Evolutionary conservation across 2,888 invertebrate species (phyloP).

Genomic region (Opisthograptis luteolata): DNA sequence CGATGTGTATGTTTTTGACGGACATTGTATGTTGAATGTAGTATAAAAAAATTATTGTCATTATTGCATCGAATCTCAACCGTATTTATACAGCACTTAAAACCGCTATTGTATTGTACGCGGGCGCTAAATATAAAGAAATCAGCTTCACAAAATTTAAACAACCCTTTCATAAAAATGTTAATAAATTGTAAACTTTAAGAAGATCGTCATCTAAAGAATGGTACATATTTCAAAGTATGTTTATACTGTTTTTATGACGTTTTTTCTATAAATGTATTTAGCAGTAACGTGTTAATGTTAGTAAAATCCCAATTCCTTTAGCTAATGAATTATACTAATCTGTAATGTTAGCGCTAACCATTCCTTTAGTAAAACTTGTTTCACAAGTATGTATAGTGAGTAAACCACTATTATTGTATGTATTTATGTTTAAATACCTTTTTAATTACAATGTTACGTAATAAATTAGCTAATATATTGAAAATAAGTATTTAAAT

Average conservation of each 20-base stretch:
- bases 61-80: conserved; percentile 49
- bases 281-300: no score
- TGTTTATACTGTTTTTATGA: no score
- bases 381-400: conserved; percentile 33
- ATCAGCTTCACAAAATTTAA: neutral
- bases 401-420: conserved; percentile 19
- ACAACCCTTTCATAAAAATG: no score
- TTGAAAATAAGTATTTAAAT: conserved; percentile 31
- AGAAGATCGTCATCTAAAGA: no score
- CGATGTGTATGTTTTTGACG: conserved; percentile 25
- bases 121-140: no score
- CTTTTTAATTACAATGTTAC: conserved; percentile 26
- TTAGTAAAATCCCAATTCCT: conserved; percentile 23
- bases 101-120: no score
- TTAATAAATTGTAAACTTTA: no score
- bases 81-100: neutral
- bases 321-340: no score
- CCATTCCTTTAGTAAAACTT: conserved; percentile 51
- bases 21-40: conserved; percentile 25
- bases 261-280: no score
- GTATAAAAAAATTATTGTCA: conserved; percentile 12
- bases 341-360: conserved; percentile 35
- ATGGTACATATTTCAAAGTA: no score
- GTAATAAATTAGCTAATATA: conserved; percentile 24
- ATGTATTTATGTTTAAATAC: conserved; percentile 33